These are phyloP conservation scores for Lipophrys pholis DNA, from an alignment of 2,113 vertebrate species.

Conservation along the genomic window DNA sequence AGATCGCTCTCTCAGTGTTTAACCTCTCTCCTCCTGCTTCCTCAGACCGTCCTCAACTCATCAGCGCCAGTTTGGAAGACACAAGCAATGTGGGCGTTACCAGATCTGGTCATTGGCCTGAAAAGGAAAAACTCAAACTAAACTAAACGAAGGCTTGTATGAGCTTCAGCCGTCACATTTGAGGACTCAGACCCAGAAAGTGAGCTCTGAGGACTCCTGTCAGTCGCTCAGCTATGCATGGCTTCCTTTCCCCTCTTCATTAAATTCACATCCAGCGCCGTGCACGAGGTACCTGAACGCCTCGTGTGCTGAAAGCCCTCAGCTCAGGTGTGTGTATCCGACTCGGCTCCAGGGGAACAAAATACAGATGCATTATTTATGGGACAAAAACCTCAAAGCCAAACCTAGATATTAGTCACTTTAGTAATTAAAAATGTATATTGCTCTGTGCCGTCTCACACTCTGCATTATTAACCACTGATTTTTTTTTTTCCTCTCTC, in stretches of 20 bases:
- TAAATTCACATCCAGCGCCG: slow-evolving; percentile 54
- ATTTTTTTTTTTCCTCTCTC: slow-evolving; percentile 74
- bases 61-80: too few species aligned
- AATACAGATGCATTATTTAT: slow-evolving; percentile 99
- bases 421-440: slow-evolving; percentile 99
- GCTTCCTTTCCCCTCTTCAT: slow-evolving; percentile 36
- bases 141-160: slow-evolving; percentile 6
- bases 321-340: slow-evolving; percentile 79
- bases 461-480: slow-evolving; percentile 98
- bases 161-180: slow-evolving; percentile 17
- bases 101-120: too few species aligned
- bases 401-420: slow-evolving; percentile 99
- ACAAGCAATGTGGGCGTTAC: too few species aligned
- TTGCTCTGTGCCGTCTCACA: slow-evolving; percentile 93
- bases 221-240: slow-evolving; percentile 48
- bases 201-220: slow-evolving; percentile 15
- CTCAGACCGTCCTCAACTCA: too few species aligned
- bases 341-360: slow-evolving; percentile 88
- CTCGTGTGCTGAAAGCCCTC: slow-evolving; percentile 80
- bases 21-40: too few species aligned
- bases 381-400: slow-evolving; percentile 99
- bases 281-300: slow-evolving; percentile 85
- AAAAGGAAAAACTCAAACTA: too few species aligned
- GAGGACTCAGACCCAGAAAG: slow-evolving; percentile 8
- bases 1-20: too few species aligned